Conservation (phyloP, 2,888 invertebrate species). For the Taphrorychus bicolor region DNA sequence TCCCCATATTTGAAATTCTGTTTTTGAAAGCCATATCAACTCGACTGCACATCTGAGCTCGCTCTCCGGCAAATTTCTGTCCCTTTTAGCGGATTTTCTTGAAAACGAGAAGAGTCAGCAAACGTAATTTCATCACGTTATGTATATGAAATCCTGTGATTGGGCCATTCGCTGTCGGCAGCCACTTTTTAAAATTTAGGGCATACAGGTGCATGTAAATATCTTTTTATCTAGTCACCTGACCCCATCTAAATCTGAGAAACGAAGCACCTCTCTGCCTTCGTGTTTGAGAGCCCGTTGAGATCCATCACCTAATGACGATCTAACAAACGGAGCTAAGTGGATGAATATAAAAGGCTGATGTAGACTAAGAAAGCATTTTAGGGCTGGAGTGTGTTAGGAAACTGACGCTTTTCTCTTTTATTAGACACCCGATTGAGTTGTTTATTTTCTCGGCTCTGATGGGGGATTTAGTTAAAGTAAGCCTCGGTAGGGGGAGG, state of each 20-base stretch:
- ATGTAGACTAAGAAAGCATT: constrained; percentile 10
- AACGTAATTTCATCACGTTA: not conserved
- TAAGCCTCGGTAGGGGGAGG: not conserved
- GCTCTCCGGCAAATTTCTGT: not conserved
- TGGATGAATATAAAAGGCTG: constrained; percentile 8
- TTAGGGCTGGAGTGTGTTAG: constrained; percentile 6
- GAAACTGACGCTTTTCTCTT: not conserved
- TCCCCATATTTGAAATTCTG: not conserved
- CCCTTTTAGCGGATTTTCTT: not conserved
- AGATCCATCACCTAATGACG: constrained; percentile 5
- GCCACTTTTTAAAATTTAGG: not conserved
- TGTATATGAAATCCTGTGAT: not conserved
- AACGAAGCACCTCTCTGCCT: not conserved
- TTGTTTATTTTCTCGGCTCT: not conserved
- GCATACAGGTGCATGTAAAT: not conserved
- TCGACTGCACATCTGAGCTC: not conserved
- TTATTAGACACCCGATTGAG: not conserved
- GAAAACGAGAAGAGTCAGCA: not conserved
- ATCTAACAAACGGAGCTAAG: constrained; percentile 12
- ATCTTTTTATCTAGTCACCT: not conserved
- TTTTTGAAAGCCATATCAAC: not conserved
- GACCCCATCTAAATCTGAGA: not conserved
- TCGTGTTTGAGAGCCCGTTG: not conserved
- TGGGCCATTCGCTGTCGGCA: not conserved
- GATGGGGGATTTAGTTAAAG: not conserved